phyloP scores from a whole-genome alignment of 2,797 vertebrate genomes.

The Euthynnus affinis region DNA sequence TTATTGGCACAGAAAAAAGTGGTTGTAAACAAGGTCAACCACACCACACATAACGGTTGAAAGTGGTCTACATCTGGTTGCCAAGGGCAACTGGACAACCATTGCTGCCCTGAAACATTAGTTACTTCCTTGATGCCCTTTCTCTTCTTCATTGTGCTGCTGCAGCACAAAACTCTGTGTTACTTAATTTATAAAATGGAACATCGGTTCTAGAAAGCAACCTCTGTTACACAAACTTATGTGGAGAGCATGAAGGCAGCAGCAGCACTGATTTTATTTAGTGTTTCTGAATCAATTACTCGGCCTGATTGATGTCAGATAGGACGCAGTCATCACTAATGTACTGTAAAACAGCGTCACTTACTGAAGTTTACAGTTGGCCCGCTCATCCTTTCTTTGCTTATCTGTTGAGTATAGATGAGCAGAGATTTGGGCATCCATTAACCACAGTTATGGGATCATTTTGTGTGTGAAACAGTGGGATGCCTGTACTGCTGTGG shows the following conservation, averaged over 20 bases:
- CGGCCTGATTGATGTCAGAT: constrained; percentile 2
- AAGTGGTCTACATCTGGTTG: constrained; percentile 38
- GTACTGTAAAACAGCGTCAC: constrained; percentile 1
- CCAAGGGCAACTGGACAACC: constrained; percentile 37
- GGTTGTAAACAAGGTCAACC: neutral
- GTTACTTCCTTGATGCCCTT: constrained; percentile 43
- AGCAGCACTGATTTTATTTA: constrained; percentile 26
- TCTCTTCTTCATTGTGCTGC: constrained; percentile 12
- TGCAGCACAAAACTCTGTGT: constrained; percentile 29
- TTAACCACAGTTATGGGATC: neutral
- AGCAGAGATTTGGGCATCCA: neutral
- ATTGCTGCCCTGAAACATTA: constrained; percentile 34
- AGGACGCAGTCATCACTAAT: constrained; percentile 1
- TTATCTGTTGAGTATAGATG: neutral
- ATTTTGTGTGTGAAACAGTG: neutral
- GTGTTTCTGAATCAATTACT: constrained; percentile 20
- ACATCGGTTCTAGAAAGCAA: constrained; percentile 19
- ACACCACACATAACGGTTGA: constrained; percentile 1
- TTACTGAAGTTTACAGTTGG: constrained; percentile 2
- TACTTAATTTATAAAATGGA: constrained; percentile 31
- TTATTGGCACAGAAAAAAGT: constrained; percentile 15
- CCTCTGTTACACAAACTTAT: constrained; percentile 24
- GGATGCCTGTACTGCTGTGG: neutral
- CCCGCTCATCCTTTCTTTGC: neutral
- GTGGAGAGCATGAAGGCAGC: constrained; percentile 8